Evolutionary conservation across 2,888 invertebrate genomes (phyloP).

Genomic region (Drosophila barbarae): DNA sequence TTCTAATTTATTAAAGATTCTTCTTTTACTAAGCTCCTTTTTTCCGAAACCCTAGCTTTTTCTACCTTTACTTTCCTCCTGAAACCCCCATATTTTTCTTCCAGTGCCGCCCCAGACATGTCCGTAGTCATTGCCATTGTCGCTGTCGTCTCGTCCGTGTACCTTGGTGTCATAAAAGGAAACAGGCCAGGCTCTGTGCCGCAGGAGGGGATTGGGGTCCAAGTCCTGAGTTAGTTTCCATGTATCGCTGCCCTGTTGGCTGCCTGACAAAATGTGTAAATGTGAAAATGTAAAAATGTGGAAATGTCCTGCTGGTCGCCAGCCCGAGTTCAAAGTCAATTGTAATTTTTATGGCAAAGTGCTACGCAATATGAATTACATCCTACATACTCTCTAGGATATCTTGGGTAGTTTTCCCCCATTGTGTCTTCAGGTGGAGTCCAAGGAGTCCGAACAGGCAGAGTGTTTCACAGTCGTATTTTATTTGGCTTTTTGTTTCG

Average conservation of each 20-base stretch:
- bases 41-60: background rate
- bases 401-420: background rate
- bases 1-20: background rate
- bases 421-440: conserved; percentile 20
- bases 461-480: conserved; percentile 29
- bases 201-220: conserved; percentile 23
- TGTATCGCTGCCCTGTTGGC: conserved; percentile 66
- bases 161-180: conserved; percentile 72
- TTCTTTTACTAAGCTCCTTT: background rate
- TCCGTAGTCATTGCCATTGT: conserved; percentile 33
- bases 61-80: background rate
- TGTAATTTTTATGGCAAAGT: conserved; percentile 70
- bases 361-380: conserved; percentile 64
- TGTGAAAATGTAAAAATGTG: conserved; percentile 38
- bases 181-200: conserved; percentile 59
- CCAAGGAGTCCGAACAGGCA: background rate
- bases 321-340: conserved; percentile 66
- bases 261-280: conserved; percentile 58
- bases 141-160: conserved; percentile 45
- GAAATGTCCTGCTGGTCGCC: conserved; percentile 62
- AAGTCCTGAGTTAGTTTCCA: conserved; percentile 63
- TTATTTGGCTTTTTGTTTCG: background rate
- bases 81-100: background rate
- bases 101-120: conserved; percentile 16
- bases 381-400: conserved; percentile 25